Evolutionary conservation across 2,797 vertebrate species (phyloP).

Genomic region (Limosa lapponica): DNA sequence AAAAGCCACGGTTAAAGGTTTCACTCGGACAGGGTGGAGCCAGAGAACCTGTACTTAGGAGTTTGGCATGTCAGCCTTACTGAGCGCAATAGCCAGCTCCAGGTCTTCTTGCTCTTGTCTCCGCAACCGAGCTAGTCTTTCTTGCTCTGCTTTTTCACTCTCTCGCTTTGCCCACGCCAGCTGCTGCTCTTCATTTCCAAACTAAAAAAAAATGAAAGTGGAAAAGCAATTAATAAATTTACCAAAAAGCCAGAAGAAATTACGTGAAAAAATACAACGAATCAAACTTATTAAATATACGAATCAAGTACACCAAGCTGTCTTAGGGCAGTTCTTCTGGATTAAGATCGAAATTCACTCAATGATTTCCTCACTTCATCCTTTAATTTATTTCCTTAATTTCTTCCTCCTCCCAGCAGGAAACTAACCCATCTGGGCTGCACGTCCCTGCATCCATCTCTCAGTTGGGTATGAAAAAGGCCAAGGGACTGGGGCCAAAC

Average conservation of each 20-base stretch:
- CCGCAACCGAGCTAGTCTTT: conserved; percentile 91
- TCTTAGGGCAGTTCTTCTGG: background rate
- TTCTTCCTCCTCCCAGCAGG: conserved; percentile 21
- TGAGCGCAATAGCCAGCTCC: conserved; percentile 96
- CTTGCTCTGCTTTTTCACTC: conserved; percentile 94
- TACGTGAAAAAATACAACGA: background rate
- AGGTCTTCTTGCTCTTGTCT: conserved; percentile 97
- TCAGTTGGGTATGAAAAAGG: background rate
- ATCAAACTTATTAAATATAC: background rate
- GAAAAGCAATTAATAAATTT: background rate
- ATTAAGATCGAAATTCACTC: background rate
- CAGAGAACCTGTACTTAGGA: conserved; percentile 76
- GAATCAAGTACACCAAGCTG: background rate
- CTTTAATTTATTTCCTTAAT: background rate
- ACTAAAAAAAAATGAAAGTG: conserved; percentile 75
- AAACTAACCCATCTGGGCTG: background rate
- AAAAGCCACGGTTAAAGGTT: conserved; percentile 8
- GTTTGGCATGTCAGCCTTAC: conserved; percentile 97
- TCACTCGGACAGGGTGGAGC: background rate
- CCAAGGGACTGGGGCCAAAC: background rate
- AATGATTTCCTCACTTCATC: background rate
- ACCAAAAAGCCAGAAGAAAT: background rate
- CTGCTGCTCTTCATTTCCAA: conserved; percentile 98
- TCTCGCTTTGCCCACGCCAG: conserved; percentile 98
- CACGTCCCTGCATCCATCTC: background rate